Evolutionary conservation across 2,113 vertebrate species (phyloP).

Genomic region (Rattus rattus): DNA sequence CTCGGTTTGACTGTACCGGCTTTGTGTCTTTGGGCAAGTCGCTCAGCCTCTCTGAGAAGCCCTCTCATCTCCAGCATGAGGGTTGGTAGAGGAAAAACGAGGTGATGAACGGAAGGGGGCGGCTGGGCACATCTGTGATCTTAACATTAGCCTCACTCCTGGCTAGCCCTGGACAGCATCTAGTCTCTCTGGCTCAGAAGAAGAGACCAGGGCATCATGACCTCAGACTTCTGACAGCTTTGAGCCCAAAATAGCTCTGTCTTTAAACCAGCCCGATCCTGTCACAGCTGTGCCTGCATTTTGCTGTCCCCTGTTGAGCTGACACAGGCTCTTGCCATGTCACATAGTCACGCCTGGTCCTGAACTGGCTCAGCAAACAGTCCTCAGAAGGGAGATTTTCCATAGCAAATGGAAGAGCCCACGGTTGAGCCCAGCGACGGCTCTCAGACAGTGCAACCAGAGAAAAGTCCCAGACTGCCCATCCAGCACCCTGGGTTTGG

Average conservation of each 20-base stretch:
- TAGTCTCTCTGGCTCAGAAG: not conserved
- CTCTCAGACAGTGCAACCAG: not conserved
- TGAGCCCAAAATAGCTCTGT: conserved; percentile 64
- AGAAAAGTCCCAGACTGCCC: not conserved
- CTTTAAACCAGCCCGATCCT: not conserved
- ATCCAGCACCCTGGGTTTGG: not conserved
- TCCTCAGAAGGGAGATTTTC: not conserved
- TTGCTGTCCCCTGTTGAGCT: not conserved
- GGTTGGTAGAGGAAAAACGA: not conserved
- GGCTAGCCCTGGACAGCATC: not conserved
- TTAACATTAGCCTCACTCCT: not conserved
- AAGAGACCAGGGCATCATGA: not conserved
- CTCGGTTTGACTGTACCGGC: not conserved
- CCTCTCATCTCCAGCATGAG: not conserved
- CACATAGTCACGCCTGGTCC: rapidly evolving
- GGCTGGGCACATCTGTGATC: not conserved
- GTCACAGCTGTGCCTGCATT: not conserved
- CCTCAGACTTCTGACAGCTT: conserved; percentile 31
- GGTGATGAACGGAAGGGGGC: rapidly evolving
- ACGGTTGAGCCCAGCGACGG: rapidly evolving
- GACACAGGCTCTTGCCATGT: not conserved
- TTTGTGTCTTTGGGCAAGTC: conserved; percentile 7
- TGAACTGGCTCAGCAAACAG: not conserved
- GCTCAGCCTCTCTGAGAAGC: conserved; percentile 17
- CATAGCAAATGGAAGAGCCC: not conserved